Evolutionary conservation across 2,113 vertebrate genomes (phyloP), one percentile per base, ranked within the genome.

Genomic region (Mirza zaza): DNA sequence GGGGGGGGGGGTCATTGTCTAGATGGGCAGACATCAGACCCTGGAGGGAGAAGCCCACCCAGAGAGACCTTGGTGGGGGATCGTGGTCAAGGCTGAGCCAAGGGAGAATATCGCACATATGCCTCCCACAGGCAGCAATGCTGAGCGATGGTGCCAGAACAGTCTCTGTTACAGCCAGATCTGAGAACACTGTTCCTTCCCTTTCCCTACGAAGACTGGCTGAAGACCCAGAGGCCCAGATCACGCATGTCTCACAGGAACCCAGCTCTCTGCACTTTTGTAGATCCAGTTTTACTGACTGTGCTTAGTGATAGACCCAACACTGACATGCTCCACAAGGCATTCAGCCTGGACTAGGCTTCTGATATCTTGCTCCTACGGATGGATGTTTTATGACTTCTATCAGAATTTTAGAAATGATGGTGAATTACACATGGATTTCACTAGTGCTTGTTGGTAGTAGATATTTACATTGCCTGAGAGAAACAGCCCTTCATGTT

Each of bases 391-490:
- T 79, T 67, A 15, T 67, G 36, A n/a, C 76, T 84, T 29, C 39
- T 63, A 21, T 82, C 18, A 91, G 70, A 61, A 68, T 76, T 84
- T 95, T 65, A 59, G 73, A 83, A 76, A 79, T 10, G 45, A 42
- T n/a, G 89, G 65, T 84, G 89, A 10, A 6, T 70, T 29, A 5
- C 23, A 20, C 70, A 18, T 73, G 55, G 17, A 55, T 82, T 77
- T 95, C 79, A 94, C 91, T 70, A 93, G 93, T 87, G 91, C 45
- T 85, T 81, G n/a, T 93, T 91, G 92, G 87, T 93, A 93, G 95
- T 36, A 18, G 93, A 34, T 95, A 84, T 96, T 95, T 91, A 96
- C 77, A 88, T 36, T 27, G 92, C 96, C 95, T 96, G 97, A 94
- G 96, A 90, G 63, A 80, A 94, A 73, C 81, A 91, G 91, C 94